These are phyloP conservation scores for Bagarius yarrelli DNA, from an alignment of 2,113 vertebrate species.

Conservation along the genomic window DNA sequence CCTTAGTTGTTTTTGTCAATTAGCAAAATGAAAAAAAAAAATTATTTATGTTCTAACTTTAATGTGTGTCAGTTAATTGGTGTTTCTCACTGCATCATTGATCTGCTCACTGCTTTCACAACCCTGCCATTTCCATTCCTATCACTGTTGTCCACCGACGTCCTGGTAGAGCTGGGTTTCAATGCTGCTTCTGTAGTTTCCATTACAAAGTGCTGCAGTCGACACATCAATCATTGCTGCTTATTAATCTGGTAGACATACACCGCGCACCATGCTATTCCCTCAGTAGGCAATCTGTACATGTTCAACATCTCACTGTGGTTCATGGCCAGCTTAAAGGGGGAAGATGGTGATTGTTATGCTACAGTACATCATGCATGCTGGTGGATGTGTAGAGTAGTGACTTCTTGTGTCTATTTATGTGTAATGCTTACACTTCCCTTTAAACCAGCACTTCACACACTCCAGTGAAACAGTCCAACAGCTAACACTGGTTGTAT, in stretches of 20 bases:
- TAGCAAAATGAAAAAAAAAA: constrained; percentile 1
- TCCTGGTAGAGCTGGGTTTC: constrained; percentile 14
- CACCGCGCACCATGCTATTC: constrained; percentile 40
- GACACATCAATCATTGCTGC: constrained; percentile 20
- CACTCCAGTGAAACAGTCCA: constrained; percentile 11
- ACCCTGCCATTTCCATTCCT: constrained; percentile 27
- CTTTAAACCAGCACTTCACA: constrained; percentile 17
- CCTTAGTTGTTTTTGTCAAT: constrained; percentile 25
- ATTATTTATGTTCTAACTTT: constrained; percentile 63
- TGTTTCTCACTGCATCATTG: constrained; percentile 54
- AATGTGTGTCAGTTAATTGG: constrained; percentile 67
- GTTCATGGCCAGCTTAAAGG: constrained; percentile 33
- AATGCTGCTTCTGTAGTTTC: constrained; percentile 19
- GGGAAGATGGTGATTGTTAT: constrained; percentile 7
- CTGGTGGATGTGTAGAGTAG: constrained; percentile 31
- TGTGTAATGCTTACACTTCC: constrained; percentile 24
- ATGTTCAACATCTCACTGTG: constrained; percentile 1
- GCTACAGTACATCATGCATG: constrained; percentile 30
- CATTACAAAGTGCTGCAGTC: constrained; percentile 13
- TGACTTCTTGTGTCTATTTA: constrained; percentile 36
- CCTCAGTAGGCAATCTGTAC: background rate
- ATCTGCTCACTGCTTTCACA: constrained; percentile 47
- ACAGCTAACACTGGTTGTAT: background rate
- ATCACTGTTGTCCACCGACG: constrained; percentile 10
- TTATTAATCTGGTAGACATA: constrained; percentile 31